A percentile compares a stretch with the other conserved stretches of the same genome.
phyloP scores from a whole-genome alignment of 35 echinoderm and acorn worm genomes.

The Chiridota heheva region DNA sequence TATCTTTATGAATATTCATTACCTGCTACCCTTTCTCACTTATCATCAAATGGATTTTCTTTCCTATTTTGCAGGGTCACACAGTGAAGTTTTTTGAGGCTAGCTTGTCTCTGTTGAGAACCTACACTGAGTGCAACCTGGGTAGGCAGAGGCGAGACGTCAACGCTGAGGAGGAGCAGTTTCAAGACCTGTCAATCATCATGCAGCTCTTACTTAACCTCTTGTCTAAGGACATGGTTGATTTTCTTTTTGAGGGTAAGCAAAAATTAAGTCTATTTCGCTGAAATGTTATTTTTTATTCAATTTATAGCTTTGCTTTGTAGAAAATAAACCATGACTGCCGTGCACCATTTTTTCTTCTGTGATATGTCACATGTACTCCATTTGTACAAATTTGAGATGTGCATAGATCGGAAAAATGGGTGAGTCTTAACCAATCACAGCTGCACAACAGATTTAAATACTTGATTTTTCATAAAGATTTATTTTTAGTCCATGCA shows the following conservation, averaged over 20 bases:
- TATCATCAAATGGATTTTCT: not conserved
- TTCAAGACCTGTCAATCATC: conserved; percentile 79
- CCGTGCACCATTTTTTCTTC: no score
- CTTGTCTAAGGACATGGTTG: conserved; percentile 89
- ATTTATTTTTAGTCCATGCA: no score
- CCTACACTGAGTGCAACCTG: conserved; percentile 83
- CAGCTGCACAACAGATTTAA: no score
- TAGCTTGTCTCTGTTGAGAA: conserved; percentile 60
- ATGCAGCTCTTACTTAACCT: conserved; percentile 87
- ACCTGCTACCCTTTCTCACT: not conserved
- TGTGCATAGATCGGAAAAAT: no score
- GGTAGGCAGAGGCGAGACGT: conserved; percentile 60
- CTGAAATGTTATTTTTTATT: no score
- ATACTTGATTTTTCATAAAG: no score
- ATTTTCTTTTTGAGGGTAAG: conserved; percentile 66
- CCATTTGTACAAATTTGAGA: no score
- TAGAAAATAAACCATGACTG: no score
- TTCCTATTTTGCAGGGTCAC: no score
- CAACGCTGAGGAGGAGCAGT: conserved; percentile 84
- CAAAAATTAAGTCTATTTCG: not conserved
- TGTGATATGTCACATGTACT: no score
- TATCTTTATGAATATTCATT: not conserved
- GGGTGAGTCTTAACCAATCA: no score
- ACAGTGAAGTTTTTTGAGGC: conserved; percentile 81
- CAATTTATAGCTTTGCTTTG: no score